Conservation (phyloP, 2,113 vertebrate genomes). For the Stegostoma tigrinum region DNA sequence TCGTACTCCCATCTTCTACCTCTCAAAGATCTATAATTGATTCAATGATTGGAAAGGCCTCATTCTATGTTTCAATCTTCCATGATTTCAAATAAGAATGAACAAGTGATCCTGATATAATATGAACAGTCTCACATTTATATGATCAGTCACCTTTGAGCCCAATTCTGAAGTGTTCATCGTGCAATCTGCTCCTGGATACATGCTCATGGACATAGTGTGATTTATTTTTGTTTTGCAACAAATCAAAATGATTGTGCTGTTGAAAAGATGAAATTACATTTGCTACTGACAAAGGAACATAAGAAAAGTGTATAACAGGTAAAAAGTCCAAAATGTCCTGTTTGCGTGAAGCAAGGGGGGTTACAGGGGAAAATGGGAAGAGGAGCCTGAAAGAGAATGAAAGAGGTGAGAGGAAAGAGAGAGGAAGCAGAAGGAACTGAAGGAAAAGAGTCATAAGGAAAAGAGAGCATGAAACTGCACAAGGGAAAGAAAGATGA, state of each 20-base stretch:
- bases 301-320: neutral
- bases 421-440: neutral
- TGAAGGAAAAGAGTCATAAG: neutral
- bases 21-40: neutral
- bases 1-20: neutral
- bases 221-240: neutral
- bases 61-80: neutral
- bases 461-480: neutral
- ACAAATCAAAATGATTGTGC: neutral
- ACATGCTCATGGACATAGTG: constrained; percentile 56
- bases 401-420: neutral
- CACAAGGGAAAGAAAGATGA: neutral
- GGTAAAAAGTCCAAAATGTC: neutral
- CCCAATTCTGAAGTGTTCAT: constrained; percentile 59
- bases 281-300: neutral
- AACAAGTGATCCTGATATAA: neutral
- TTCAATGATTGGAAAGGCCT: neutral
- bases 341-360: neutral
- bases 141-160: constrained; percentile 54
- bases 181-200: constrained; percentile 75
- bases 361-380: constrained; percentile 45
- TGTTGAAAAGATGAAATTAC: neutral
- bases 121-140: neutral
- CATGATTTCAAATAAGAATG: neutral
- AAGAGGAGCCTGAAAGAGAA: neutral